phyloP scores from a whole-genome alignment of 2,888 invertebrate genomes.

The Leptopilina myrica region DNA sequence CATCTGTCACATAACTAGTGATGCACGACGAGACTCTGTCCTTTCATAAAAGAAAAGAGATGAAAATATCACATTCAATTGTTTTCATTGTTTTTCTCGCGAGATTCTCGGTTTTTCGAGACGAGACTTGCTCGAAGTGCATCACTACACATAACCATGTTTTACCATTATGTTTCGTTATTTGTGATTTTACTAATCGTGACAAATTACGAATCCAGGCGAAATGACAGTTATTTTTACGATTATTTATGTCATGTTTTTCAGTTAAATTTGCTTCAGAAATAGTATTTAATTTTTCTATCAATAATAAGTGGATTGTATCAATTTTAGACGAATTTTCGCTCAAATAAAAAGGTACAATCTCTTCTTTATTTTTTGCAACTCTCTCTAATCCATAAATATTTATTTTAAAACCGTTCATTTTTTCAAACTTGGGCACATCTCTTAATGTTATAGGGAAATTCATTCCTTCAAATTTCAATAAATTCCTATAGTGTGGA shows the following conservation, averaged over 20 bases:
- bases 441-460: neutral
- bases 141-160: slow-evolving; percentile 55
- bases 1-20: slow-evolving; percentile 52
- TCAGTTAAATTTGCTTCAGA: no score
- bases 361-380: slow-evolving; percentile 46
- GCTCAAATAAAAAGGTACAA: slow-evolving; percentile 52
- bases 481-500: neutral
- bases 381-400: slow-evolving; percentile 14
- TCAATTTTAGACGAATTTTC: slow-evolving; percentile 15
- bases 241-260: slow-evolving; percentile 2
- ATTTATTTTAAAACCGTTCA: slow-evolving; percentile 43
- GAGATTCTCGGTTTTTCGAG: no score
- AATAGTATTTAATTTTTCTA: neutral
- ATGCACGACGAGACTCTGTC: no score
- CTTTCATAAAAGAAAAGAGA: no score
- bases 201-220: slow-evolving; percentile 41
- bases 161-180: slow-evolving; percentile 8
- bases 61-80: no score
- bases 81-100: no score
- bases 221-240: slow-evolving; percentile 27
- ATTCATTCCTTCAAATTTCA: neutral
- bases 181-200: no score
- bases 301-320: neutral
- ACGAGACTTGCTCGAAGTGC: no score
- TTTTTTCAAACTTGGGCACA: slow-evolving; percentile 43